Conservation (phyloP, 1,140 invertebrate genomes). For the Sitobion miscanthi region DNA sequence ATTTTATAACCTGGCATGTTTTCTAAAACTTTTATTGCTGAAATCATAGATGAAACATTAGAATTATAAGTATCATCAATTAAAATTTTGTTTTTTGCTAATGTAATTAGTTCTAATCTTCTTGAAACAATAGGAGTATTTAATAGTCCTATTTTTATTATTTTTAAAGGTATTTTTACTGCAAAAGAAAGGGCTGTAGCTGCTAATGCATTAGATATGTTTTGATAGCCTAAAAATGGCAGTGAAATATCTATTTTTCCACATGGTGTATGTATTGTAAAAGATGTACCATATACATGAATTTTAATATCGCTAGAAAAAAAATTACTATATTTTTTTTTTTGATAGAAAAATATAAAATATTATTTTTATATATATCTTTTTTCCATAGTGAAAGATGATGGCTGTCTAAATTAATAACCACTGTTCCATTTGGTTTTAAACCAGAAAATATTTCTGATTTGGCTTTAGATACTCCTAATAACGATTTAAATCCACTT, state of each 20-base stretch:
- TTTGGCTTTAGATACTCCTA: neutral
- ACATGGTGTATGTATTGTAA: neutral
- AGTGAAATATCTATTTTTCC: neutral
- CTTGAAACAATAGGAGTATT: neutral
- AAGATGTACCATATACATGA: neutral
- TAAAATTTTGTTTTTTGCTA: neutral
- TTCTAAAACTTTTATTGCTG: neutral
- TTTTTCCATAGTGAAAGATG: too few relatives aligned
- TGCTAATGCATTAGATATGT: neutral
- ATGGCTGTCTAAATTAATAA: neutral
- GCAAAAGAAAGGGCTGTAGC: neutral
- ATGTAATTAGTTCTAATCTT: neutral
- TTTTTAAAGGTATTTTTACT: neutral
- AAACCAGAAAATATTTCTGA: neutral
- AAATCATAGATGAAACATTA: neutral
- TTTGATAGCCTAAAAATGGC: neutral
- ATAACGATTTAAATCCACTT: neutral
- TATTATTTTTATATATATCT: too few relatives aligned
- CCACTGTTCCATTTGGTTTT: neutral
- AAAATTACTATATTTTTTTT: neutral
- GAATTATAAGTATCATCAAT: neutral
- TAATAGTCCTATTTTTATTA: neutral
- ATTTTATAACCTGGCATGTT: constrained; percentile 8
- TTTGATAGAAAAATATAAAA: neutral
- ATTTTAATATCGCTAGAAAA: neutral